Base-by-base conservation (phyloP, 2,888 invertebrate species). In the Trichogramma dendrolimi region DNA sequence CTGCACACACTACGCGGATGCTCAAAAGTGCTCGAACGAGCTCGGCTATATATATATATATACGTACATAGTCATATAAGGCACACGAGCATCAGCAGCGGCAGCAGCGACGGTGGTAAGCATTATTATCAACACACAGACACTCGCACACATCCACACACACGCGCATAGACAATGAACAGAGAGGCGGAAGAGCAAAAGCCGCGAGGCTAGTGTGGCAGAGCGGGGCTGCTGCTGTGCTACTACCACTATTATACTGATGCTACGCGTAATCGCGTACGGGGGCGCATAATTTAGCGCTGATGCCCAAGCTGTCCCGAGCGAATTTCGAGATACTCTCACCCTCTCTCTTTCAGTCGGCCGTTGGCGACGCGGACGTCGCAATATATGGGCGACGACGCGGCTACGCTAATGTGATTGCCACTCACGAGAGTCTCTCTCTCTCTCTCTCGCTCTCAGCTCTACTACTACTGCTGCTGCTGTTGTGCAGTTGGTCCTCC, bases 391-490 rank as follows among this genome's bases (percentile, higher is more conserved):
- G 69, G 66, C 66, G 67, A 65, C 69, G 65, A 68, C 65, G 68
- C 67, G 44, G 41, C 50, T 40, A 65, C 60, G 66, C 72, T 73
- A 74, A 73, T 73, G 73, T 72, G 71, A 73, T 73, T 73, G 73
- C 71, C 62, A 61, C 11, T 14, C 14, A 14, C 14, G 14, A 14
- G 14, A 14, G 14, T 14, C 14, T 14, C 14, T 14, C 14, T 14
- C 14, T 14, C 14, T 14, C 14, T 14, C 14, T 14, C 14, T 14
- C 14, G 1, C 14, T 14, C 14, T 14, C 14, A 14, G 14, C 14
- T 14, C 14, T 14, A 14, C 14, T 14, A 14, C 14, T 14, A 14
- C 14, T 14, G 14, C 14, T 14, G 14, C 14, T 14, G 14, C 14
- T 14, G 14, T 14, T 14, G 14, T 14, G 2, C 14, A 14, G 14